Evolutionary conservation across 1,140 invertebrate species (phyloP), one percentile per base, ranked within the genome.

Genomic region (Drosophila mauritiana): DNA sequence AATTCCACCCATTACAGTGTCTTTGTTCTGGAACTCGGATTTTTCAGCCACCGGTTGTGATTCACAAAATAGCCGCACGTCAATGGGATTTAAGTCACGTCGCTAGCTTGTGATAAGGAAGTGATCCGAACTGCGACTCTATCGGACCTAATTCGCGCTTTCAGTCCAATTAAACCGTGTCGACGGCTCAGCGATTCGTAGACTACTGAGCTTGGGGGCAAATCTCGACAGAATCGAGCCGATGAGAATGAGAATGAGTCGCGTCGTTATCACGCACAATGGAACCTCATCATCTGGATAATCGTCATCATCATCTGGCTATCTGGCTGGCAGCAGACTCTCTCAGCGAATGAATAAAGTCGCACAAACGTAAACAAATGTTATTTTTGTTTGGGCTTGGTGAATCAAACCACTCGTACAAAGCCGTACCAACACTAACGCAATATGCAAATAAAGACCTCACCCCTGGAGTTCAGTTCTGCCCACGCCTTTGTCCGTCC

Each of bases 81-180:
- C 49, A 78, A 54, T 61, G 36, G 45, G 53, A 61, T 65, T 75
- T 48, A 42, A 78, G 69, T 67, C 82, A 82, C 58, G 76, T 67
- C 45, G 45, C 37, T 13, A 37, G 17, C 31, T 42, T 39, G 52
- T 89, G 83, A 86, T 86, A 86, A 86, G 75, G 72, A 73, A 64
- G 59, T 49, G 31, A 42, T 42, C 11, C 68, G 7, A 75, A 70
- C 43, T 63, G 64, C 73, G 73, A 48, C 48, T 73, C 48, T 52
- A 13, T 20, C 13, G 48, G 12, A 46, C 43, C 67, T 40, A 31
- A 27, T 56, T 31, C 39, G 49, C 25, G 39, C 20, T 36, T 20
- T 65, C 25, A 37, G 25, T 42, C 46, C 31, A 13, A 70, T 55
- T 37, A 34, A 69, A 25, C 46, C 34, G 48, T 78, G 53, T 25